These are phyloP conservation scores for Lasioglossum zephyrum DNA, from an alignment of 2,888 invertebrate species.

Conservation along the genomic window DNA sequence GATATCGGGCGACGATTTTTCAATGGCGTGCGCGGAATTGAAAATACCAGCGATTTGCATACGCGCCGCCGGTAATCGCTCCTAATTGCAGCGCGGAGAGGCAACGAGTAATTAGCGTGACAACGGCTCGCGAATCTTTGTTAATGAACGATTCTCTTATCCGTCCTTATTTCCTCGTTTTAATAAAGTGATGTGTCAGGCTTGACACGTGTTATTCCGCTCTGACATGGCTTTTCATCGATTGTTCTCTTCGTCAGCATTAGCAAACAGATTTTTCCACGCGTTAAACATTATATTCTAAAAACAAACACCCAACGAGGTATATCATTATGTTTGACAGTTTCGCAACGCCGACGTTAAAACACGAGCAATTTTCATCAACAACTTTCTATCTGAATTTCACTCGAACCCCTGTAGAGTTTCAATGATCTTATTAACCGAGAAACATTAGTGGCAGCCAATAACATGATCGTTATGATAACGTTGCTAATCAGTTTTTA, in stretches of 20 bases:
- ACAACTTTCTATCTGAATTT: background rate
- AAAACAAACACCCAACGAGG: background rate
- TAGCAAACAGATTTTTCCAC: background rate
- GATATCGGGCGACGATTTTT: slow-evolving; percentile 66
- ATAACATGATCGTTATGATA: background rate
- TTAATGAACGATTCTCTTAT: background rate
- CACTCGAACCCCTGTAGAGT: background rate
- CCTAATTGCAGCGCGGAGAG: slow-evolving; percentile 28
- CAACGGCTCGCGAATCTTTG: background rate
- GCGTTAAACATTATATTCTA: background rate
- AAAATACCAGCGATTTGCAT: slow-evolving; percentile 52
- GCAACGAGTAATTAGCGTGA: slow-evolving; percentile 16
- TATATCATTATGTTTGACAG: background rate
- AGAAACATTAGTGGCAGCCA: background rate
- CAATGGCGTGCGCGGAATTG: slow-evolving; percentile 50
- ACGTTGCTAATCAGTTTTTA: background rate
- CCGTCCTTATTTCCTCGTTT: background rate
- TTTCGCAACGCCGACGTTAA: background rate
- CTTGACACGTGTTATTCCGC: background rate
- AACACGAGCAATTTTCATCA: background rate
- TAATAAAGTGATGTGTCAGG: background rate
- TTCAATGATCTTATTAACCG: background rate
- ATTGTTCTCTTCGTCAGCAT: background rate
- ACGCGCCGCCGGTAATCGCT: slow-evolving; percentile 30
- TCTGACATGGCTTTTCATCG: too few relatives aligned